phyloP scores from a whole-genome alignment of 2,113 vertebrate species.

The Pao palembangensis region DNA sequence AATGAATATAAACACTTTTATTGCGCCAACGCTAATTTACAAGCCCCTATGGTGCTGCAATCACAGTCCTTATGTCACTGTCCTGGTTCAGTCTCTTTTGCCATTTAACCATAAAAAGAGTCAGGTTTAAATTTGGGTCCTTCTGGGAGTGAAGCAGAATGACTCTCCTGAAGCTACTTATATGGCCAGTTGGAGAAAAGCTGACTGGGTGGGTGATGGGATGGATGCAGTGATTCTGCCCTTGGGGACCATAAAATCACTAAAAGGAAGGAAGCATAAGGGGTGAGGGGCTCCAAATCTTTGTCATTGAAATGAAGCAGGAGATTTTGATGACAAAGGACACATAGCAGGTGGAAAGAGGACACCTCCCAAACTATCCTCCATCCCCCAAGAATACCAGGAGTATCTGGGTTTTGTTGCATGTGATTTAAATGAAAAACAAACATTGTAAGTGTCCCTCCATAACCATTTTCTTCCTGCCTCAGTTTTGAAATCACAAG shows the following conservation, averaged over 20 bases:
- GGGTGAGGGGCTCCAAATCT: constrained; percentile 75
- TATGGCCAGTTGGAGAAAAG: constrained; percentile 56
- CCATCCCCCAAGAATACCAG: constrained; percentile 23
- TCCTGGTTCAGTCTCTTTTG: no score
- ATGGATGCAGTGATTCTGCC: constrained; percentile 46
- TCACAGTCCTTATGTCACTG: not conserved
- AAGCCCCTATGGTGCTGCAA: no score
- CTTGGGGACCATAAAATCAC: constrained; percentile 79
- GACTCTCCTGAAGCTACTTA: constrained; percentile 45
- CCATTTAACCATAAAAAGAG: no score
- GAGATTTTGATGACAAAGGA: constrained; percentile 78
- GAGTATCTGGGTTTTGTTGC: not conserved
- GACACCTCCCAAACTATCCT: constrained; percentile 34
- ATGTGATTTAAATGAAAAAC: no score
- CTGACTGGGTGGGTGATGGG: constrained; percentile 27
- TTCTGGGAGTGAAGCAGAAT: constrained; percentile 8
- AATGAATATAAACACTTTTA: no score
- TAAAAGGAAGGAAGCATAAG: constrained; percentile 48
- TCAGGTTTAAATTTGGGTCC: not conserved
- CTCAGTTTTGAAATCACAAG: no score
- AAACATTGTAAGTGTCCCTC: no score
- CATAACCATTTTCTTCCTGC: no score
- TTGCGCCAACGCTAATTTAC: no score
- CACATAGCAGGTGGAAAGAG: constrained; percentile 90
- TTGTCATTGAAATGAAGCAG: constrained; percentile 83